Conservation (phyloP, 2,113 vertebrate genomes). For the Sprattus sprattus region DNA sequence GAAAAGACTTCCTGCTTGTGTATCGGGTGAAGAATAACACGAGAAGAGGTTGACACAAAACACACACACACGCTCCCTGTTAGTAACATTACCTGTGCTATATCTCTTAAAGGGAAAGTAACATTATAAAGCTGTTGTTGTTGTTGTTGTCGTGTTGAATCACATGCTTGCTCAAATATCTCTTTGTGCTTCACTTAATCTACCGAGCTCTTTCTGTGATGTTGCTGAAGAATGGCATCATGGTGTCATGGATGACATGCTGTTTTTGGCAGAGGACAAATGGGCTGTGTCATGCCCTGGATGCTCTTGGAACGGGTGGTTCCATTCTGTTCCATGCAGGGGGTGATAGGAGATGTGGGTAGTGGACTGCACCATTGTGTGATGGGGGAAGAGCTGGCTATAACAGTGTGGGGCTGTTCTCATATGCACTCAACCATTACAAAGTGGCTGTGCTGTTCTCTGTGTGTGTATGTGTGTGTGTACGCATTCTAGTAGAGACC, state of each 20-base stretch:
- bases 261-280: neutral
- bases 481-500: neutral
- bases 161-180: neutral
- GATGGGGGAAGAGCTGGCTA: neutral
- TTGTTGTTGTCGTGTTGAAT: neutral
- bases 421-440: neutral
- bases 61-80: constrained; percentile 2
- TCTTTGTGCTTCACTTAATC: neutral
- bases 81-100: neutral
- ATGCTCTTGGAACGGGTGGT: neutral
- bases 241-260: neutral
- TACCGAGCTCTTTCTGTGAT: neutral
- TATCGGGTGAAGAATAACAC: neutral
- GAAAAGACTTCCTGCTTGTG: neutral
- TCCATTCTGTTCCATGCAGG: neutral
- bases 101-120: neutral
- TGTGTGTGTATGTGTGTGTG: neutral
- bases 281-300: neutral
- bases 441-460: neutral
- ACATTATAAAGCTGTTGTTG: neutral
- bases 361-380: neutral
- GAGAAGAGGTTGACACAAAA: neutral
- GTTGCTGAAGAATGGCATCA: neutral
- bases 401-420: neutral
- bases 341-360: neutral